These are phyloP conservation scores for Dendrocincla tyrannina DNA, from an alignment of 2,797 vertebrate genomes.

Conservation along the genomic window DNA sequence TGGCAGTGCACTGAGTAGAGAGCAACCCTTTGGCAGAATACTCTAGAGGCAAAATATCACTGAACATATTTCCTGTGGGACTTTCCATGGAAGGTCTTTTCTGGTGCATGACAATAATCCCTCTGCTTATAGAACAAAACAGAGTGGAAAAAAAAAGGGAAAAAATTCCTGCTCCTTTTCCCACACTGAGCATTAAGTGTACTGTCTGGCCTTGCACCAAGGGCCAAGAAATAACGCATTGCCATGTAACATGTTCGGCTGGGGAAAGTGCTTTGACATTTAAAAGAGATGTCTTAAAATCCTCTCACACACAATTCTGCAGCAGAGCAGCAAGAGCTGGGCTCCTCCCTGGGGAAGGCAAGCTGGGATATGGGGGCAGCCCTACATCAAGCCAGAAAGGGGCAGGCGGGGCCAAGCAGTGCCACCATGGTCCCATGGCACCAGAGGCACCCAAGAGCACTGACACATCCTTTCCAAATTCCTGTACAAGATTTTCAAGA, in stretches of 20 bases:
- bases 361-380: not conserved
- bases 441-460: not conserved
- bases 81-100: not conserved
- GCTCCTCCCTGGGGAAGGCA: not conserved
- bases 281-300: not conserved
- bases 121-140: not conserved
- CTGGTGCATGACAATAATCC: not conserved
- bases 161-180: not conserved
- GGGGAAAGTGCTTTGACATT: not conserved
- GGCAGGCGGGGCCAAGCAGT: not conserved
- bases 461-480: not conserved
- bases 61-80: not conserved
- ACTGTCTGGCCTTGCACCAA: not conserved
- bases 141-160: not conserved
- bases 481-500: not conserved
- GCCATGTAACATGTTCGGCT: not conserved
- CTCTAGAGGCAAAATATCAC: not conserved
- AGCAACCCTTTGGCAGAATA: not conserved
- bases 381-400: not conserved
- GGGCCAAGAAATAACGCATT: not conserved
- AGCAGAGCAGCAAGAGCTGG: not conserved
- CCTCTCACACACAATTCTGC: not conserved
- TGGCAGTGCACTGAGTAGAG: not conserved
- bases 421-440: accelerated
- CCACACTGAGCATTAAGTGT: not conserved